A percentile compares a stretch with the other conserved stretches of the same genome.
Conservation (phyloP, 1,140 invertebrate species). For the Bemisia tabaci region DNA sequence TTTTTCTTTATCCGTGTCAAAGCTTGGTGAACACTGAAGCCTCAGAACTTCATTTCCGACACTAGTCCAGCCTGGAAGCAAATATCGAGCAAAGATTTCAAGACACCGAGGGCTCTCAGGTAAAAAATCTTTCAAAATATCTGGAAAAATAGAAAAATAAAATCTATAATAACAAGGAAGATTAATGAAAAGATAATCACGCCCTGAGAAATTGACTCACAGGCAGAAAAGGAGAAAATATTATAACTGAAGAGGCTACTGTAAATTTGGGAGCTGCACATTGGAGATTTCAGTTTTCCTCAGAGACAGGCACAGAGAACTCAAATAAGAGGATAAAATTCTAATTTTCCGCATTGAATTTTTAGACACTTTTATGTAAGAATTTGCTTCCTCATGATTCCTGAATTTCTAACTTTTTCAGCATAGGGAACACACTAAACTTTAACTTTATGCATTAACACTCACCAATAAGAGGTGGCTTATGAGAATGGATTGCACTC, state of each 20-base stretch:
- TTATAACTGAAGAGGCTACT: too few relatives aligned
- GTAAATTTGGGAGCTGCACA: too few relatives aligned
- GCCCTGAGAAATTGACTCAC: neutral
- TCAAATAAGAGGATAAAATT: too few relatives aligned
- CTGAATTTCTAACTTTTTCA: too few relatives aligned
- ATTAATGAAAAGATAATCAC: conserved; percentile 4
- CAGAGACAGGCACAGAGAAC: too few relatives aligned
- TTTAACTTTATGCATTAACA: conserved; percentile 16
- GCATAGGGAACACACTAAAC: too few relatives aligned
- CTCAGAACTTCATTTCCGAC: conserved; percentile 66
- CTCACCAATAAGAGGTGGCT: conserved; percentile 54
- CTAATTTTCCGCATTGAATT: too few relatives aligned
- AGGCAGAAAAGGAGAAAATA: too few relatives aligned
- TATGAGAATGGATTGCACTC: conserved; percentile 81
- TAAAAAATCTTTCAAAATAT: conserved; percentile 46
- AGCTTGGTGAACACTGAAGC: conserved; percentile 8
- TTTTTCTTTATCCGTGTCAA: neutral
- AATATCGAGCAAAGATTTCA: conserved; percentile 80
- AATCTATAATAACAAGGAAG: conserved; percentile 14
- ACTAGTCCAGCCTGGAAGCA: conserved; percentile 69
- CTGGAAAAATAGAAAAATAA: conserved; percentile 35
- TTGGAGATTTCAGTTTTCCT: too few relatives aligned
- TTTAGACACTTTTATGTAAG: too few relatives aligned
- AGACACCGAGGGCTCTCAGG: conserved; percentile 45
- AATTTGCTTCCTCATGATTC: too few relatives aligned